Evolutionary conservation across 30 jellyfish, hydroid and myxozoan genomes (phyloP).

Genomic region (Sanderia malayensis): DNA sequence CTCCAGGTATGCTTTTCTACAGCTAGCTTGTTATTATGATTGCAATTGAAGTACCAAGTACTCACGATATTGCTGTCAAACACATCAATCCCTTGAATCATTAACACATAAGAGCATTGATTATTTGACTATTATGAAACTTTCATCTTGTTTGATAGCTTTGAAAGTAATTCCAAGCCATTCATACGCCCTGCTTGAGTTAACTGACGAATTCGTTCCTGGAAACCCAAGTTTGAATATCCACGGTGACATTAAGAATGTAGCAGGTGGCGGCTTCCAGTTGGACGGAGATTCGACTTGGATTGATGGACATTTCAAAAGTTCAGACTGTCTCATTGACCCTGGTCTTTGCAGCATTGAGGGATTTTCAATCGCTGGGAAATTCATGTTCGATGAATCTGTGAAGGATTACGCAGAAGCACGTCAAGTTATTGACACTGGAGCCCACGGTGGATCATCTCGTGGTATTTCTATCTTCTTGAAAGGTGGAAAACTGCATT

Average conservation of each 20-base stretch:
- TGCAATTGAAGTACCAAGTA: too few species aligned
- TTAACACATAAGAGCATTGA: too few species aligned
- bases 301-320: slow-evolving; percentile 80
- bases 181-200: slow-evolving; percentile 91
- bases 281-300: slow-evolving; percentile 84
- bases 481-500: slow-evolving; percentile 90
- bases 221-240: slow-evolving; percentile 86
- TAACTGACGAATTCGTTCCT: slow-evolving; percentile 51
- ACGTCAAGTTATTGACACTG: slow-evolving; percentile 86
- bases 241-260: slow-evolving; percentile 65
- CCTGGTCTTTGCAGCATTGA: slow-evolving; percentile 84
- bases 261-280: slow-evolving; percentile 75
- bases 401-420: slow-evolving; percentile 65
- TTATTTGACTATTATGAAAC: too few species aligned
- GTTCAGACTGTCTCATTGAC: slow-evolving; percentile 75
- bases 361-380: slow-evolving; percentile 93
- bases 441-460: slow-evolving; percentile 98
- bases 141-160: slow-evolving; percentile 32
- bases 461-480: slow-evolving; percentile 94
- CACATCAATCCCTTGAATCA: too few species aligned
- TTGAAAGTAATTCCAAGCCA: slow-evolving; percentile 91
- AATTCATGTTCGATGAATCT: slow-evolving; percentile 54
- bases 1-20: slow-evolving; percentile 87
- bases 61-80: too few species aligned
- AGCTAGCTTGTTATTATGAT: too few species aligned